Evolutionary conservation across 2,113 vertebrate species (phyloP).

Genomic region (Neotoma lepida): DNA sequence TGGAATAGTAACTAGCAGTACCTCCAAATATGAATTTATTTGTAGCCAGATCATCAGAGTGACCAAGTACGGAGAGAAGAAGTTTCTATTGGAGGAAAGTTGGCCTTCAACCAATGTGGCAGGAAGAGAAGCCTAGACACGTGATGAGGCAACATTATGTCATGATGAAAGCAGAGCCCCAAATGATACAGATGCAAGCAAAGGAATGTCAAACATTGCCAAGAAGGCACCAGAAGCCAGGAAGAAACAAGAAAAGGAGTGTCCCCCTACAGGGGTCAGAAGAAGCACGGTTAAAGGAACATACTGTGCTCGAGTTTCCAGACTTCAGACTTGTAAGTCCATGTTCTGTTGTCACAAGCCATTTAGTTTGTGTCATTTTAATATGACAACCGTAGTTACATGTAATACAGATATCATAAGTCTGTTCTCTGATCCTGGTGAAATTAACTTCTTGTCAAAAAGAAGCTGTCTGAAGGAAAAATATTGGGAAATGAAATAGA

Average conservation of each 20-base stretch:
- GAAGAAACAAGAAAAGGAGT: not conserved
- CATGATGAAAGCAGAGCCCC: not conserved
- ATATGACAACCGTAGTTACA: not conserved
- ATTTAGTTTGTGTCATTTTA: not conserved
- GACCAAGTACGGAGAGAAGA: not conserved
- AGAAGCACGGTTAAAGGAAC: not conserved
- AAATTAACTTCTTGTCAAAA: not conserved
- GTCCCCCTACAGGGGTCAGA: not conserved
- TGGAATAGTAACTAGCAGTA: not conserved
- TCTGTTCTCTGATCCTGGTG: not conserved
- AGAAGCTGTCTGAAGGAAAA: not conserved
- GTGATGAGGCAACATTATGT: not conserved
- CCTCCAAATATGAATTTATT: not conserved
- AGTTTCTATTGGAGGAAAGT: not conserved
- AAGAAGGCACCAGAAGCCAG: not conserved
- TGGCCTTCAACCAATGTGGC: not conserved
- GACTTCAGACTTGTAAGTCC: not conserved
- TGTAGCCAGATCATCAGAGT: not conserved
- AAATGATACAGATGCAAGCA: not conserved
- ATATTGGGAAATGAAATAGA: not conserved
- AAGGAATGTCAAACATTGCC: not conserved
- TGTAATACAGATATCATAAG: not conserved
- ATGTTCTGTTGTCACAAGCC: not conserved
- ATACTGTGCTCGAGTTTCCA: not conserved
- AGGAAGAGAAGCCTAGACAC: not conserved